Evolutionary conservation across 1,140 invertebrate genomes (phyloP).

Genomic region (Ceratitis capitata): DNA sequence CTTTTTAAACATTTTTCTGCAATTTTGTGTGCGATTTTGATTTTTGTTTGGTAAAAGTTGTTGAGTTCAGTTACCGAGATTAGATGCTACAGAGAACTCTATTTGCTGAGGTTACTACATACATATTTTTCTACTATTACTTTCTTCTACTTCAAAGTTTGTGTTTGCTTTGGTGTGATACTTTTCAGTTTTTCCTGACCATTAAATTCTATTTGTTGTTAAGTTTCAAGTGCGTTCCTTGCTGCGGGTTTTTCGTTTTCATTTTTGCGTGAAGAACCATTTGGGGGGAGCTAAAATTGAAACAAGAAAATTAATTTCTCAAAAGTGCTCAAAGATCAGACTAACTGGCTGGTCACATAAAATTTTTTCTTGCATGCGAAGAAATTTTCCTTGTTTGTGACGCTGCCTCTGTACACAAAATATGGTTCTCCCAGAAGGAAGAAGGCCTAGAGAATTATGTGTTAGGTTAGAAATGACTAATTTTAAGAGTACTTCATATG

Average conservation of each 20-base stretch:
- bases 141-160: not conserved
- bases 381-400: no score
- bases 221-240: not conserved
- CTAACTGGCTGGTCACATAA: no score
- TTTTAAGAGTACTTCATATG: no score
- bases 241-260: not conserved
- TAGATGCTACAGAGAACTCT: not conserved
- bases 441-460: no score
- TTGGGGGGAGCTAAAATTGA: no score
- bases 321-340: no score
- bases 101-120: not conserved
- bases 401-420: no score
- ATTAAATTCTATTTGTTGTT: constrained; percentile 25
- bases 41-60: not conserved
- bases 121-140: not conserved
- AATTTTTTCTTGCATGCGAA: no score
- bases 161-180: not conserved
- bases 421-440: no score
- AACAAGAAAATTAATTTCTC: no score
- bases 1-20: not conserved
- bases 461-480: no score
- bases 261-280: not conserved
- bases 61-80: not conserved
- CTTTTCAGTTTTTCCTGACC: not conserved
- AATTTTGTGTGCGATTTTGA: not conserved